These are phyloP conservation scores for Thermophis baileyi DNA, from an alignment of 2,113 vertebrate genomes.

Conservation along the genomic window DNA sequence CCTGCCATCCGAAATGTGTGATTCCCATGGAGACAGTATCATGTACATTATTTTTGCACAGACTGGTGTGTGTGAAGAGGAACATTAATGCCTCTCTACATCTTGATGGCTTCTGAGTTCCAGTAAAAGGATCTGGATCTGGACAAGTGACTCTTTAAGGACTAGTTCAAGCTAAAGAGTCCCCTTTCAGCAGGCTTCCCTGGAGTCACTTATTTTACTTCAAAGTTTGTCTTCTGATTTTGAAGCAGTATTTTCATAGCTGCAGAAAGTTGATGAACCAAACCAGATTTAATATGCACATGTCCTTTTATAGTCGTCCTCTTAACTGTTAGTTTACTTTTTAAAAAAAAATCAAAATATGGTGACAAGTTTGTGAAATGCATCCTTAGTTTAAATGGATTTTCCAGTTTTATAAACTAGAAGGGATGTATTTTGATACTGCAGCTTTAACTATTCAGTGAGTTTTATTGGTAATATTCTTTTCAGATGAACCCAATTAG, in stretches of 20 bases:
- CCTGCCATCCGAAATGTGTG: slow-evolving; percentile 35
- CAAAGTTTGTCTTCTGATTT: not conserved
- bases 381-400: not conserved
- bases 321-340: not conserved
- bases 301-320: not conserved
- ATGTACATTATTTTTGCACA: not conserved
- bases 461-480: not conserved
- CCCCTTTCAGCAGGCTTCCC: rapidly evolving
- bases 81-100: not conserved
- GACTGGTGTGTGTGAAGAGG: not conserved
- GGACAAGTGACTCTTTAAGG: not conserved
- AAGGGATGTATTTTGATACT: not conserved
- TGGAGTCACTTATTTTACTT: not conserved
- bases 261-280: not conserved
- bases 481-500: not conserved
- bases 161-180: not conserved
- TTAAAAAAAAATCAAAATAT: not conserved
- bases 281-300: not conserved
- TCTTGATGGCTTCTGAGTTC: not conserved
- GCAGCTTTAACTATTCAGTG: not conserved
- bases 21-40: slow-evolving; percentile 44
- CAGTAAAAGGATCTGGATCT: not conserved
- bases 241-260: not conserved
- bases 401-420: not conserved
- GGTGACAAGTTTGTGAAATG: not conserved